A percentile compares a stretch with the other conserved stretches of the same genome.
These are phyloP conservation scores for Glandiceps talaboti DNA, from an alignment of 53 echinoderm and acorn worm genomes.

Conservation along the genomic window DNA sequence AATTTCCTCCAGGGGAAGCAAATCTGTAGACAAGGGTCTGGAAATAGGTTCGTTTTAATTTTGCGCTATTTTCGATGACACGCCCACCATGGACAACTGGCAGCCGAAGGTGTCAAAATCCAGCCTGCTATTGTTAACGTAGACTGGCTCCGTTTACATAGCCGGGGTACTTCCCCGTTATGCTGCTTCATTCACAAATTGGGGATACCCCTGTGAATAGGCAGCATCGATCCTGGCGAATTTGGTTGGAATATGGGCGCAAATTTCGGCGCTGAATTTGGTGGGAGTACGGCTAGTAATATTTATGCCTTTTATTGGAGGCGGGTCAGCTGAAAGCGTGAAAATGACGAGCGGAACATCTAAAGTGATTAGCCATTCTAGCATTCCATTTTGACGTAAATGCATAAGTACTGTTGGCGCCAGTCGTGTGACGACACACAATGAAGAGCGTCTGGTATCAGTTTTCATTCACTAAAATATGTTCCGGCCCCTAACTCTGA, in stretches of 20 bases:
- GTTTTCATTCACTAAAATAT: conserved; percentile 54
- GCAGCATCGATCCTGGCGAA: neutral
- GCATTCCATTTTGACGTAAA: conserved; percentile 76
- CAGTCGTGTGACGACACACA: conserved; percentile 64
- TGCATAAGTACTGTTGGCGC: conserved; percentile 88
- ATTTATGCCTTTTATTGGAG: conserved; percentile 38
- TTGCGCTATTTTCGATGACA: neutral
- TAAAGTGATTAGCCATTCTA: conserved; percentile 66
- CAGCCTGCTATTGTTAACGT: neutral
- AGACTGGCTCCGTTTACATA: neutral
- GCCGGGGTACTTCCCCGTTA: neutral
- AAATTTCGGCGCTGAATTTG: neutral
- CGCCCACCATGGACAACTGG: conserved; percentile 23
- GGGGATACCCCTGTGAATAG: neutral
- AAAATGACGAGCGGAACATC: conserved; percentile 48
- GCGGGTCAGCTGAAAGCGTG: conserved; percentile 55
- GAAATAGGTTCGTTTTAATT: neutral
- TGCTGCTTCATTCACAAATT: neutral
- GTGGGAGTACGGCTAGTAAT: conserved; percentile 23
- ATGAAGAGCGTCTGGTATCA: conserved; percentile 59
- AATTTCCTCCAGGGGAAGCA: conserved; percentile 1
- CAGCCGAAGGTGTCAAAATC: conserved; percentile 47
- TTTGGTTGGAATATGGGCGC: neutral
- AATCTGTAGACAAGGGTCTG: neutral
- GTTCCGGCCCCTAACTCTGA: neutral